A percentile compares a stretch with the other conserved stretches of the same genome.
Evolutionary conservation across 2,113 vertebrate genomes (phyloP).

Genomic region (Ochotona curzoniae): DNA sequence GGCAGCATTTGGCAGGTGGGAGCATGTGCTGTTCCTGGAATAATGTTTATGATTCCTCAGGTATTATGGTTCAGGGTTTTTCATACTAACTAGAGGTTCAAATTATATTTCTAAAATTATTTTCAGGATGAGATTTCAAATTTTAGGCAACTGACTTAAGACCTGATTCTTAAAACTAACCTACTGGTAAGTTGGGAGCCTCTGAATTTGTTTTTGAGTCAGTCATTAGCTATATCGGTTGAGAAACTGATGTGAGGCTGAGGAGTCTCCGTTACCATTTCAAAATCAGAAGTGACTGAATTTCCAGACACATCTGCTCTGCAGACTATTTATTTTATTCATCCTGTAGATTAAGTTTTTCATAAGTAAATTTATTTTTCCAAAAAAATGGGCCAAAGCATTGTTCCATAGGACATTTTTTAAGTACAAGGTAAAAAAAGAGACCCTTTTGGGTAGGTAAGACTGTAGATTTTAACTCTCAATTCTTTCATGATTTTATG

Average conservation of each 20-base stretch:
- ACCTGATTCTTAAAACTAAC: neutral
- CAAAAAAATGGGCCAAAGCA: neutral
- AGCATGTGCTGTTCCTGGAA: neutral
- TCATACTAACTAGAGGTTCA: neutral
- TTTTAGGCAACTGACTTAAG: slow-evolving; percentile 39
- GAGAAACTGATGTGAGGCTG: slow-evolving; percentile 44
- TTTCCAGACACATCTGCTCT: neutral
- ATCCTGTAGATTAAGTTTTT: neutral
- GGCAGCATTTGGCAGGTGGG: neutral
- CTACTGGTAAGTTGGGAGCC: neutral
- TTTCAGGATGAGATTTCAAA: neutral
- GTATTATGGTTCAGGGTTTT: neutral
- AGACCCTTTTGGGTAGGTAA: neutral
- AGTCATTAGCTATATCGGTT: slow-evolving; percentile 16
- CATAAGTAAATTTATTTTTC: neutral
- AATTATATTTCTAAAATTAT: neutral
- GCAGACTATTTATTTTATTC: neutral
- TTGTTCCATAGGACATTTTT: slow-evolving; percentile 21
- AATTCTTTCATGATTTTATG: neutral
- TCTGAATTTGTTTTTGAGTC: neutral
- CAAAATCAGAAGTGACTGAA: slow-evolving; percentile 8
- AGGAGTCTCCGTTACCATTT: neutral
- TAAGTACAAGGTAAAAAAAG: neutral
- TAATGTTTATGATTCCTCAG: neutral
- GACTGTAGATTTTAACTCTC: neutral